These are phyloP conservation scores for Coregonus clupeaformis DNA, from an alignment of 2,113 vertebrate genomes.

Conservation along the genomic window DNA sequence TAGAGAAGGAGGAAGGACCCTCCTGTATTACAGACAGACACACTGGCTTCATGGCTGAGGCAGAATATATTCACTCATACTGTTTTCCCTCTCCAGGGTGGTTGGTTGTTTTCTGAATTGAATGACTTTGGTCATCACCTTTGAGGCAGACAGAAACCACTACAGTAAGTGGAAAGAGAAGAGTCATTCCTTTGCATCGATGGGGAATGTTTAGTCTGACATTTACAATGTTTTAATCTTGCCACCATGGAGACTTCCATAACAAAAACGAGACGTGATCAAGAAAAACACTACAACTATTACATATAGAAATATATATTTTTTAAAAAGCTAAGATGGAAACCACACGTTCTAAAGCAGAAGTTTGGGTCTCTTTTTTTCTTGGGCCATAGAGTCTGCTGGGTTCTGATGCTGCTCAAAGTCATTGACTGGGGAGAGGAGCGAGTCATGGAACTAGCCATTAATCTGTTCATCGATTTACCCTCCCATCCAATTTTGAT, in stretches of 20 bases:
- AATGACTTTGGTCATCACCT: constrained; percentile 39
- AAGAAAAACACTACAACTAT: constrained; percentile 58
- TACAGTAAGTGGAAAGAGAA: constrained; percentile 16
- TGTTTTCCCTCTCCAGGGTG: background rate
- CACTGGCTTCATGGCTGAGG: background rate
- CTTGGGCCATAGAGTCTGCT: constrained; percentile 32
- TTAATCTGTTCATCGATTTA: constrained; percentile 25
- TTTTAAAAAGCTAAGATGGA: constrained; percentile 53
- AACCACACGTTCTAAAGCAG: constrained; percentile 65
- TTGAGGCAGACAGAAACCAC: constrained; percentile 23
- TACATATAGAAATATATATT: constrained; percentile 63
- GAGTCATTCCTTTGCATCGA: constrained; percentile 23
- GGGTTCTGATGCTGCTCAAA: constrained; percentile 1
- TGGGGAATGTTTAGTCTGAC: constrained; percentile 54
- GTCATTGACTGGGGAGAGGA: background rate
- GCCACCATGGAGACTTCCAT: constrained; percentile 47
- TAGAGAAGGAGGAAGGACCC: background rate
- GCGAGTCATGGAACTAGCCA: background rate
- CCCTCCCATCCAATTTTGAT: constrained; percentile 32
- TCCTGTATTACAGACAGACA: background rate
- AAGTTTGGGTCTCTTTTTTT: constrained; percentile 32
- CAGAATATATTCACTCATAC: constrained; percentile 4
- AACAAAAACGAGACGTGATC: constrained; percentile 55
- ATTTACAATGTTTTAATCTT: constrained; percentile 46
- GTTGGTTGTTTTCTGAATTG: constrained; percentile 31